A percentile compares a stretch with the other conserved stretches of the same genome.
These are phyloP conservation scores for Scaptodrosophila lebanonensis DNA, from an alignment of 1,140 invertebrate species.

Conservation along the genomic window DNA sequence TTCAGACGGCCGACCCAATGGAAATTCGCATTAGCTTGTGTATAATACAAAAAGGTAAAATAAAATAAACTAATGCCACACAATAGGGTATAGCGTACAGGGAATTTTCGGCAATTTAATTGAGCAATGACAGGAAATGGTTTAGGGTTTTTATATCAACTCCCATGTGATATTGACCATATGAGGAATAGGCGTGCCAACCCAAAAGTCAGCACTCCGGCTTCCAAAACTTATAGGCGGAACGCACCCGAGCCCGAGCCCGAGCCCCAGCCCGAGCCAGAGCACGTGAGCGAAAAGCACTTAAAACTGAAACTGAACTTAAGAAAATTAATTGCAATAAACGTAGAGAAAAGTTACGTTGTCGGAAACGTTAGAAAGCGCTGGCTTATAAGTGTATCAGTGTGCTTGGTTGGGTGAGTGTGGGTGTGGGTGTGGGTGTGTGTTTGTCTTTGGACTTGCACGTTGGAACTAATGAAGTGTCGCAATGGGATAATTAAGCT, in stretches of 20 bases:
- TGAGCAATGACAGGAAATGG: constrained; percentile 56
- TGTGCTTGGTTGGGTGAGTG: too few relatives aligned
- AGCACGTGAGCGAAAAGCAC: constrained; percentile 37
- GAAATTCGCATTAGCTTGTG: too few relatives aligned
- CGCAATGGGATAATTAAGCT: constrained; percentile 74
- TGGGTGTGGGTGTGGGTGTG: too few relatives aligned
- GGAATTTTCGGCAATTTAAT: constrained; percentile 61
- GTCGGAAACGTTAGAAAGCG: background rate
- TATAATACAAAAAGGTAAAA: too few relatives aligned
- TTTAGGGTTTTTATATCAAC: constrained; percentile 4
- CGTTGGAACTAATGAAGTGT: constrained; percentile 64
- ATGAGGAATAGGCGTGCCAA: constrained; percentile 18
- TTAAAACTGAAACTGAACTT: constrained; percentile 66
- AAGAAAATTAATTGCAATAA: constrained; percentile 74
- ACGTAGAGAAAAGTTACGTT: constrained; percentile 45
- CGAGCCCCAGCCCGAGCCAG: background rate
- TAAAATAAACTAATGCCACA: too few relatives aligned
- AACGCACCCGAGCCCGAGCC: background rate
- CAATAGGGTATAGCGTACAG: too few relatives aligned
- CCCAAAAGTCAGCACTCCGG: constrained; percentile 21
- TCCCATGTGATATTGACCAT: background rate
- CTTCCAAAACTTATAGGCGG: constrained; percentile 1
- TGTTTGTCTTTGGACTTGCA: background rate
- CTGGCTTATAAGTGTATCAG: too few relatives aligned
- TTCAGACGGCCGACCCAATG: too few relatives aligned